A percentile compares a stretch with the other conserved stretches of the same genome.
phyloP scores from a whole-genome alignment of 2,797 vertebrate genomes.

The Apogon hyalosoma region DNA sequence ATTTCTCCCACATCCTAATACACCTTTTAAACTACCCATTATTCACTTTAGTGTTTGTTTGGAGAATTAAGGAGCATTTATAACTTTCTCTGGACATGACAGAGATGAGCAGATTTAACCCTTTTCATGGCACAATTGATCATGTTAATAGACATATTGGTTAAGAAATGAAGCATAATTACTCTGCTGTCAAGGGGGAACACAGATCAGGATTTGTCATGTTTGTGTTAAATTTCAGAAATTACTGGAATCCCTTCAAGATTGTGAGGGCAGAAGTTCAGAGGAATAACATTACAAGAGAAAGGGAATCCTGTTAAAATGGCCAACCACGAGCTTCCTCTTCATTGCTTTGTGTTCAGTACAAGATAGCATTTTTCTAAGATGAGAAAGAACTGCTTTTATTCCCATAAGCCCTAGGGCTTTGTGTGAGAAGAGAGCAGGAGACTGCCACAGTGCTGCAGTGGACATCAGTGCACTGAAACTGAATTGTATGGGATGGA shows the following conservation, averaged over 20 bases:
- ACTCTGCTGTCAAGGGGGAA: too few relatives aligned
- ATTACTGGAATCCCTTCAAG: background rate
- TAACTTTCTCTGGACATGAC: conserved; percentile 4
- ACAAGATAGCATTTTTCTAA: conserved; percentile 35
- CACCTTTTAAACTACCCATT: conserved; percentile 25
- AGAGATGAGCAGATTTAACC: background rate
- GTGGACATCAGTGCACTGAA: conserved; percentile 38
- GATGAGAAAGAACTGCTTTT: conserved; percentile 49
- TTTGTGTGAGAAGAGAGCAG: conserved; percentile 49
- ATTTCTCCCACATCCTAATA: conserved; percentile 36
- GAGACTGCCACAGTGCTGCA: conserved; percentile 42
- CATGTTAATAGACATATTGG: background rate
- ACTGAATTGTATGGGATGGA: conserved; percentile 45
- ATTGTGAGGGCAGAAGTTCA: conserved; percentile 12
- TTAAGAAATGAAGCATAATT: background rate
- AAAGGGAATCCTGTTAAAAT: conserved; percentile 9
- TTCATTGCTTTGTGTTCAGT: conserved; percentile 47
- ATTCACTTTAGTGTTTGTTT: conserved; percentile 29
- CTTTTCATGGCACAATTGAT: background rate
- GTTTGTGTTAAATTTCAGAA: background rate
- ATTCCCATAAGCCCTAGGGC: conserved; percentile 35
- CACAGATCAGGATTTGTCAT: background rate
- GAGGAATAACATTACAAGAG: conserved; percentile 17
- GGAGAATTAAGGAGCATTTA: conserved; percentile 13
- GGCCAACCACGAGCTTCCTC: conserved; percentile 16